phyloP scores from a whole-genome alignment of 2,797 vertebrate species.

The Pachyuromys duprasi region DNA sequence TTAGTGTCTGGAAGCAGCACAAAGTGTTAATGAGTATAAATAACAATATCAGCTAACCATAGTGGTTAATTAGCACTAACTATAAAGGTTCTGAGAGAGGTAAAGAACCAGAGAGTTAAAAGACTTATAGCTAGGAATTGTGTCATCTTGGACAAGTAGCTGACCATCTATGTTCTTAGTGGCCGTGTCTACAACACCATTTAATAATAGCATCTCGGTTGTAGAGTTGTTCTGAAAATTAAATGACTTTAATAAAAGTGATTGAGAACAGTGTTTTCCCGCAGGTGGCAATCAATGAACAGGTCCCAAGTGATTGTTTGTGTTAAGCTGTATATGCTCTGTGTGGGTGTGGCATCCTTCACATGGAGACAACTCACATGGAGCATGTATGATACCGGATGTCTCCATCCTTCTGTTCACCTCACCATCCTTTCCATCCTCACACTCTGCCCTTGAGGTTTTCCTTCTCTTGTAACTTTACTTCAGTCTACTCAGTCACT shows the following conservation, averaged over 20 bases:
- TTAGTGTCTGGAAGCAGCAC: neutral
- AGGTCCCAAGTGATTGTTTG: neutral
- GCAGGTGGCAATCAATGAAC: neutral
- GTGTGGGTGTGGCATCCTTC: neutral
- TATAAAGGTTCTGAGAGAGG: neutral
- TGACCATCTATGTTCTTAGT: neutral
- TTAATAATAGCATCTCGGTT: neutral
- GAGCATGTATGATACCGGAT: neutral
- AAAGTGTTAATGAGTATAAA: neutral
- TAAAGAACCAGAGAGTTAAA: neutral
- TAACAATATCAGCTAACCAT: neutral
- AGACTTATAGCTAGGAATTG: neutral
- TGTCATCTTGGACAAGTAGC: neutral
- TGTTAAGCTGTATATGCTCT: neutral
- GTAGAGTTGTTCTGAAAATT: slow-evolving; percentile 28
- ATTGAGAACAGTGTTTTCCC: neutral
- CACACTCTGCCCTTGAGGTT: neutral
- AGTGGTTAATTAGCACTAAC: neutral
- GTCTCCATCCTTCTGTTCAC: neutral
- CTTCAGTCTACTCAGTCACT: neutral
- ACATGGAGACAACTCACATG: neutral
- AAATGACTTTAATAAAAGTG: neutral
- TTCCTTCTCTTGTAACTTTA: neutral
- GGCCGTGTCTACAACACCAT: neutral
- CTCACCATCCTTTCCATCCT: neutral